These are phyloP conservation scores for Neuroscelio doddi DNA, from an alignment of 2,888 invertebrate genomes.

Conservation along the genomic window DNA sequence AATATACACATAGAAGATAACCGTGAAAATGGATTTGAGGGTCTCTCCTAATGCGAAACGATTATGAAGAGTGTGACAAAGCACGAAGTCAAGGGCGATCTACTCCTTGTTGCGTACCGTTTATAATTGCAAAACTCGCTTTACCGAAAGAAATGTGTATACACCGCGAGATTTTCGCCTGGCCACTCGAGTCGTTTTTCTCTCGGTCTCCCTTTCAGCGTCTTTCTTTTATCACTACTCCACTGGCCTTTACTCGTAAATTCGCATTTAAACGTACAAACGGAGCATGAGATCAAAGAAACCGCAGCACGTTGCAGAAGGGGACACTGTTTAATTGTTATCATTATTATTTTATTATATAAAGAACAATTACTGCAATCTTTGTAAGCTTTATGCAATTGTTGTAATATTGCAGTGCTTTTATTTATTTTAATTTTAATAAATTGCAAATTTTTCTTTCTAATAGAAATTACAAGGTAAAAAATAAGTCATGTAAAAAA, in stretches of 20 bases:
- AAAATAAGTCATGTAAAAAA: no score
- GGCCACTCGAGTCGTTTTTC: constrained; percentile 61
- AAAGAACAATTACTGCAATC: not conserved
- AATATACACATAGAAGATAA: constrained; percentile 7
- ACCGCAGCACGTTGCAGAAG: constrained; percentile 44
- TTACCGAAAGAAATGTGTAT: constrained; percentile 26
- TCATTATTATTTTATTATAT: constrained; percentile 29
- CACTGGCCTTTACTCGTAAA: constrained; percentile 39
- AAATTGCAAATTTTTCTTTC: no score
- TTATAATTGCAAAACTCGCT: constrained; percentile 58
- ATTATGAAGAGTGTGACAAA: constrained; percentile 29
- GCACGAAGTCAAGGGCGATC: constrained; percentile 23
- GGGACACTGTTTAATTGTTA: constrained; percentile 37
- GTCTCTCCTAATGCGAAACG: constrained; percentile 5
- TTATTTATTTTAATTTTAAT: no score
- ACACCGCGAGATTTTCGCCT: constrained; percentile 52
- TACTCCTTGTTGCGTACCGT: constrained; percentile 46
- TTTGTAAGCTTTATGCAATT: not conserved
- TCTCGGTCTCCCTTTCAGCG: constrained; percentile 25
- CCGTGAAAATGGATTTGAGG: constrained; percentile 2
- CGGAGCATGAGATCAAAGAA: constrained; percentile 67
- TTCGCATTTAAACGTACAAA: constrained; percentile 68
- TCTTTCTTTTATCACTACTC: constrained; percentile 29
- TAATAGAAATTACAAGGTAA: no score
- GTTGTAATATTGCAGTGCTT: no score